A percentile compares a stretch with the other conserved stretches of the same genome.
Conservation (phyloP, 1,140 invertebrate species). For the Geopemphigus sp. region DNA sequence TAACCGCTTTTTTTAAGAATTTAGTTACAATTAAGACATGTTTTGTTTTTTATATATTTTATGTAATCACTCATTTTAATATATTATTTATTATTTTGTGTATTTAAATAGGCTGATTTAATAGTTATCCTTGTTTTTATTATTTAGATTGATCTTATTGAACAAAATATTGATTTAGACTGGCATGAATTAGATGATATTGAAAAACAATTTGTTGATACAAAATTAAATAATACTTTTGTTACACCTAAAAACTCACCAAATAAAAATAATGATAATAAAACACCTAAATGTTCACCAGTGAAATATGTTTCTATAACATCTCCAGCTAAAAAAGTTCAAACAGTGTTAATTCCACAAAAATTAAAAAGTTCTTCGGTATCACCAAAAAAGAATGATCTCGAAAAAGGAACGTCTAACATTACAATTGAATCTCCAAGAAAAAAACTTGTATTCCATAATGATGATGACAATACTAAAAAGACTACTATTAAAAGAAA, state of each 20-base stretch:
- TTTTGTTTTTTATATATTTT: no score
- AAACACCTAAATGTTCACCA: not conserved
- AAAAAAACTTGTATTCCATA: not conserved
- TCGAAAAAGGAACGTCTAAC: not conserved
- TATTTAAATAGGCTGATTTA: not conserved
- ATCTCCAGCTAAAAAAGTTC: not conserved
- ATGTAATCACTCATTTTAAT: no score
- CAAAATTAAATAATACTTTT: not conserved
- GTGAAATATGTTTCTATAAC: not conserved
- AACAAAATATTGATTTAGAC: slow-evolving; percentile 37
- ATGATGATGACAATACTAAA: not conserved
- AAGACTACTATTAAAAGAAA: slow-evolving; percentile 28
- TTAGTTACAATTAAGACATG: no score
- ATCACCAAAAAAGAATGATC: not conserved
- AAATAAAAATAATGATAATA: not conserved
- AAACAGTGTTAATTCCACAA: not conserved
- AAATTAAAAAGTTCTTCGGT: not conserved
- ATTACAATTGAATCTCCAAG: slow-evolving; percentile 8
- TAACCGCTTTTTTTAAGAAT: no score
- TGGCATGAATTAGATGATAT: slow-evolving; percentile 22
- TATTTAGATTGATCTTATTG: not conserved
- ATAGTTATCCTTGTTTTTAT: not conserved
- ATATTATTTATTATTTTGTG: not conserved
- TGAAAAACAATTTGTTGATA: slow-evolving; percentile 7
- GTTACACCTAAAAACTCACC: not conserved